phyloP scores from a whole-genome alignment of 2,797 vertebrate species.

The Typhlichthys subterraneus region DNA sequence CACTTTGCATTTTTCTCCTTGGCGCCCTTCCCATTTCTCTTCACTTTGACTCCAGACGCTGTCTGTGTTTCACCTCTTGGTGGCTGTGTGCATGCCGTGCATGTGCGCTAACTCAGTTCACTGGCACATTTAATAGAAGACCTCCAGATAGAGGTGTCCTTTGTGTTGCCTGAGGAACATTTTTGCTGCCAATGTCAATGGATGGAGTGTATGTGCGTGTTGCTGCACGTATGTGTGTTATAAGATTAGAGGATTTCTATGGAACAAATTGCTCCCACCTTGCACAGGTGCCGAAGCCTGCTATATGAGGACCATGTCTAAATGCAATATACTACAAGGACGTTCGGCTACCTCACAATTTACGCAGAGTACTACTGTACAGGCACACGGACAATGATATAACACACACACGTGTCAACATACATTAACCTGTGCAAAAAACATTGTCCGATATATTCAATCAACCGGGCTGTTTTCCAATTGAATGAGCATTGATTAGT shows the following conservation, averaged over 20 bases:
- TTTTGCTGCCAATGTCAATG: not conserved
- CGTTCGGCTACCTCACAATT: too few species aligned
- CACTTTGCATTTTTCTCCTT: not conserved
- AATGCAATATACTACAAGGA: too few species aligned
- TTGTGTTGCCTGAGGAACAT: conserved; percentile 4
- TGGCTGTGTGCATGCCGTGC: conserved; percentile 4
- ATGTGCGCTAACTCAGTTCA: conserved; percentile 17
- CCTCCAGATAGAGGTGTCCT: conserved; percentile 29
- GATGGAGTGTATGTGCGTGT: not conserved
- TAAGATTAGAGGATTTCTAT: conserved; percentile 29
- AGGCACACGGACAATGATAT: not conserved
- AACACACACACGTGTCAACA: not conserved
- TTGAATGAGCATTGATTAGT: conserved; percentile 49
- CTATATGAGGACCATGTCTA: too few species aligned
- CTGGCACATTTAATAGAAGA: conserved; percentile 14
- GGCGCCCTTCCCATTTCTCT: not conserved
- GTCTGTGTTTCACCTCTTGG: conserved; percentile 6
- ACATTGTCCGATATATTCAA: conserved; percentile 15
- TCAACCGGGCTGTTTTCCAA: not conserved
- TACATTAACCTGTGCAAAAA: not conserved
- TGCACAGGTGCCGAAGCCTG: conserved; percentile 8
- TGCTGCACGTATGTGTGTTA: conserved; percentile 5
- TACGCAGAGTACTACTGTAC: not conserved
- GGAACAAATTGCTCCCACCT: conserved; percentile 37
- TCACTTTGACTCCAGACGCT: not conserved